Base-by-base conservation (phyloP, 2,888 invertebrate genomes). In the Ariolimax columbianus region DNA sequence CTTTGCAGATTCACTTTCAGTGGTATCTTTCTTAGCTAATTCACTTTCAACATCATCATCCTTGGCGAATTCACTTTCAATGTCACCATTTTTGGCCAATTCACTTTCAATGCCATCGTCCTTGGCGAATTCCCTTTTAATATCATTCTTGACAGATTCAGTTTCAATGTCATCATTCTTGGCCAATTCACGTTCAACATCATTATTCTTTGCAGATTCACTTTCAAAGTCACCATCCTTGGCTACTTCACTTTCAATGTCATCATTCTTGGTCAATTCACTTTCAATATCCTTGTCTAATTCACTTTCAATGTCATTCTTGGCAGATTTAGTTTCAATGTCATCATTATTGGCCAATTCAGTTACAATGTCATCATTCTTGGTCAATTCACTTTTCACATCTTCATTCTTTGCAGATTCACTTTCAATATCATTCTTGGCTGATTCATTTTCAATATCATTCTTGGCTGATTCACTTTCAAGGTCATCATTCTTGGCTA, bases 131-230 rank as follows among this genome's bases (percentile, higher is more conserved):
- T 70, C 51, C 1, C 19, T 19, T 43, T 70, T 38, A 33, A 33
- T 38, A 26, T 73, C 82, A 63, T 63, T 78, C 40, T 78, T 36
- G 38, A 14, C n/a, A 4, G 66, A 40, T n/a, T 63, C 79, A 63
- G 4, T 59, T 43, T 43, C 66, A 43, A 30, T 23, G 66, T 55
- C 66, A 79, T 55, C 66, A 79, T 30, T 79, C 23, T 38, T 38
- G 14, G n/a, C 38, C 7, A 19, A 36, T 38, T 38, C n/a, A 38
- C 23, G 6, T 72, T 68, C 68, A 17, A 4, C 33, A 17, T 70
- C 47, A 33, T 80, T 23, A 33, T 7, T 47, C 36, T 36, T 55
- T 17, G 19, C 36, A 51, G 68, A 43, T 51, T 81, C 70, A 30
- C 23, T 33, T 70, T 81, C 70, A 23, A n/a, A 30, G 11, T 47